Evolutionary conservation across 2,113 vertebrate species (phyloP), one percentile per base, ranked within the genome.

Genomic region (rabbit (Oryctolagus cuniculus)): DNA sequence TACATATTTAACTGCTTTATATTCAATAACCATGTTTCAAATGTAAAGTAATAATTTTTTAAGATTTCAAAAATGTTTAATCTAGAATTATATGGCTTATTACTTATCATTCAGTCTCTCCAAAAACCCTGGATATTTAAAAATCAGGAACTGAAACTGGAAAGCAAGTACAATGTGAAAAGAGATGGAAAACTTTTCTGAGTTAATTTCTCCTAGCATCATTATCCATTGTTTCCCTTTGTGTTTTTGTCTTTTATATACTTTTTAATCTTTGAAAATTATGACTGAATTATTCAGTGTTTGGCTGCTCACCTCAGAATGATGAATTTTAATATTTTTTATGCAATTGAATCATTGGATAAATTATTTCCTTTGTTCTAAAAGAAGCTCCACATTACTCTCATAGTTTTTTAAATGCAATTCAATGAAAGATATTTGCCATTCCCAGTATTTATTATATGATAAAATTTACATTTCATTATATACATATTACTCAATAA

Each of bases 111-210:
- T 85, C 12, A 70, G n/a, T 69, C 31, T 25, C 31, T 69, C 13
- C 7, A 85, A 17, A 34, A 53, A 69, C 34, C 51, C 21, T 85
- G 8, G 21, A 16, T 51, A n/a, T 24, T 34, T 53, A 53, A 69
- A 53, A 2, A 0, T n/a, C 6, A 67, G 6, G 17, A 6, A 22
- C 63, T n/a, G 2, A 6, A 31, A 38, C 24, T 15, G 29, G 10
- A n/a, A 84, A 67, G 12, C 8, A 4, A 53, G 12, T 31, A 29
- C 69, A 69, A 10, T 6, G 21, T 53, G 13, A 9, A 53, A 49
- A 85, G 19, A 84, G 25, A 31, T n/a, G 31, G 29, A 15, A 53
- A 49, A 58, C n/a, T 25, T 80, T 53, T 53, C 8, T 53, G n/a
- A 31, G 31, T 53, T 69, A n/a, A 44, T 17, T 85, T 67, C 31